Evolutionary conservation across 2,888 invertebrate genomes (phyloP).

Genomic region (Abrostola tripartita): DNA sequence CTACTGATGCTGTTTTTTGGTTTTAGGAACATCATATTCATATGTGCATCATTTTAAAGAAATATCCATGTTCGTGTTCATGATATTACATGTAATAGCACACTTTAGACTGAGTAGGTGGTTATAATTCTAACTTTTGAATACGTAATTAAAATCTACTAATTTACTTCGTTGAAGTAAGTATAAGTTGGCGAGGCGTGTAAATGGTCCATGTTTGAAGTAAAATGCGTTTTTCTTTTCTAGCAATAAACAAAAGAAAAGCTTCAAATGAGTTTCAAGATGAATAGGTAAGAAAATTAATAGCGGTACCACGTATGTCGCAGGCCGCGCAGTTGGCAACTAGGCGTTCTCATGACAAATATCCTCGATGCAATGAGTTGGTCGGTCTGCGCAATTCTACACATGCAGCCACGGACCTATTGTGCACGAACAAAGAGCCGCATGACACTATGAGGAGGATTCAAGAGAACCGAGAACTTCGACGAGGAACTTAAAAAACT

Average conservation of each 20-base stretch:
- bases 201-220: no score
- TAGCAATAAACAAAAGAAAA: constrained; percentile 10
- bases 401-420: constrained; percentile 72
- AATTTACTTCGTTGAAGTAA: no score
- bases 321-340: constrained; percentile 47
- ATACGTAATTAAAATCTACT: no score
- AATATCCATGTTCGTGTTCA: no score
- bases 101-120: no score
- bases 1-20: no score
- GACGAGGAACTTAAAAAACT: constrained; percentile 80
- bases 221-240: neutral
- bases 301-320: constrained; percentile 53
- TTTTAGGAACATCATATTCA: no score
- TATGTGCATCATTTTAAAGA: no score
- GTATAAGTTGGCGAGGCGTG: no score
- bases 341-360: constrained; percentile 72
- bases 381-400: constrained; percentile 78
- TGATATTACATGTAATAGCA: no score
- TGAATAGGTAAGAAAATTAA: constrained; percentile 67
- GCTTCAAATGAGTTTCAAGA: constrained; percentile 47
- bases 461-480: constrained; percentile 76
- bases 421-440: constrained; percentile 81
- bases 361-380: constrained; percentile 73
- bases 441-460: constrained; percentile 75
- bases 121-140: no score